Base-by-base conservation (phyloP, 2,113 vertebrate species). In the Elephantulus edwardii region DNA sequence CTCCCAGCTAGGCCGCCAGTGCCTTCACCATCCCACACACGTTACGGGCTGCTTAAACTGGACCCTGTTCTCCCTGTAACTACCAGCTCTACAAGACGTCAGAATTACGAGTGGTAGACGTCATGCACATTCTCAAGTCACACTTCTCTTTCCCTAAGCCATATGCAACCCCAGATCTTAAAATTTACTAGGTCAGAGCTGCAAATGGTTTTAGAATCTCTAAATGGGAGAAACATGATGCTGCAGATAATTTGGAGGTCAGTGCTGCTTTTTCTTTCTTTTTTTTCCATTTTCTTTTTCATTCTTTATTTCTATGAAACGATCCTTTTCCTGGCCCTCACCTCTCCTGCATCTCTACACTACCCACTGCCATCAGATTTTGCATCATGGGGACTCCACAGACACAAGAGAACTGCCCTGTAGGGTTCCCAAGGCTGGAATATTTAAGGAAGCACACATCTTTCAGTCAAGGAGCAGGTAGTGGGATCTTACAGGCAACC, bases 121-220 rank as follows among this genome's bases (percentile, higher is more conserved):
- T 33, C 52, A 64, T 12, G 3, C 52, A 20, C 24, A 8, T 28
- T 72, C 91, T 92, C 72, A 86, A 10, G 46, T 44, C 52, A 48
- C 71, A 81, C 10, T 40, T 82, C 62, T 76, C 74, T 85, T 74
- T 89, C 62, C 26, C 35, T 85, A 74, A 92, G 58, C 56, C 70
- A 75, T 89, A 74, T 52, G 28, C 28, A 91, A 60, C 38, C 38
- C 20, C 19, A 40, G 24, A 58, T 72, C 35, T 10, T 71, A 42
- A 56, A 42, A 89, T 26, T 12, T 5, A 48, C 19, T 22, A 35
- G 22, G 58, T 81, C 40, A 71, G 64, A 75, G 11, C 44, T 74
- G 38, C 22, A 88, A 40, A 28, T 66, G 26, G 46, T 28, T 87
- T 40, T 24, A 89, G 60, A 83, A 66, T 13, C 19, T 81, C 62